Evolutionary conservation across 2,888 invertebrate genomes (phyloP).

Genomic region (Halictus quadricinctus): DNA sequence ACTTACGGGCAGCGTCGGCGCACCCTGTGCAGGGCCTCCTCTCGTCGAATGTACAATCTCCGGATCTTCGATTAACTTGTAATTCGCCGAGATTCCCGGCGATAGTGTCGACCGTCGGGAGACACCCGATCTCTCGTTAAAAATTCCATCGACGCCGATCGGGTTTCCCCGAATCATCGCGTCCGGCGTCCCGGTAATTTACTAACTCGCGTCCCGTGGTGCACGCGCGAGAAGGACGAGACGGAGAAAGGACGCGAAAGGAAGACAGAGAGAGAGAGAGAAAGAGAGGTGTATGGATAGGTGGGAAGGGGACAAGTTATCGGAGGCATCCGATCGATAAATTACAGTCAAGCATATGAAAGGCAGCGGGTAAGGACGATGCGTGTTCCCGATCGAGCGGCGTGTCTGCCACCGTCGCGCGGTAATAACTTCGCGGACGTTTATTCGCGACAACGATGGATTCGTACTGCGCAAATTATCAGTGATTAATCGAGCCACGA

Average conservation of each 20-base stretch:
- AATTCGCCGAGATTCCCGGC: conserved; percentile 44
- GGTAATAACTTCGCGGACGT: conserved; percentile 62
- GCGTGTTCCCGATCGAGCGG: conserved; percentile 55
- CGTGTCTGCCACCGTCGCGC: conserved; percentile 50
- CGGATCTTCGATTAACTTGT: conserved; percentile 55
- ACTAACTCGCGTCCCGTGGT: conserved; percentile 42
- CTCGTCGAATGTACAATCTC: conserved; percentile 23
- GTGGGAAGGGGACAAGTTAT: conserved; percentile 43
- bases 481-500: conserved; percentile 68
- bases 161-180: conserved; percentile 51
- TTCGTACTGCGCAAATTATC: conserved; percentile 68
- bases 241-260: neutral
- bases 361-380: conserved; percentile 52
- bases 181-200: conserved; percentile 43
- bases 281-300: neutral
- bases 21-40: neutral
- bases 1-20: neutral
- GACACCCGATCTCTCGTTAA: conserved; percentile 51
- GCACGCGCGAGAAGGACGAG: conserved; percentile 4
- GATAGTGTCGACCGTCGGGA: conserved; percentile 20
- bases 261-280: neutral
- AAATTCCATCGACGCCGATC: conserved; percentile 49
- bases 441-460: conserved; percentile 59
- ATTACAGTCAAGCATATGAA: conserved; percentile 65
- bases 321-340: conserved; percentile 67